A percentile compares a stretch with the other conserved stretches of the same genome.
Conservation (phyloP, 2,113 vertebrate genomes). For the Taxidea taxus region DNA sequence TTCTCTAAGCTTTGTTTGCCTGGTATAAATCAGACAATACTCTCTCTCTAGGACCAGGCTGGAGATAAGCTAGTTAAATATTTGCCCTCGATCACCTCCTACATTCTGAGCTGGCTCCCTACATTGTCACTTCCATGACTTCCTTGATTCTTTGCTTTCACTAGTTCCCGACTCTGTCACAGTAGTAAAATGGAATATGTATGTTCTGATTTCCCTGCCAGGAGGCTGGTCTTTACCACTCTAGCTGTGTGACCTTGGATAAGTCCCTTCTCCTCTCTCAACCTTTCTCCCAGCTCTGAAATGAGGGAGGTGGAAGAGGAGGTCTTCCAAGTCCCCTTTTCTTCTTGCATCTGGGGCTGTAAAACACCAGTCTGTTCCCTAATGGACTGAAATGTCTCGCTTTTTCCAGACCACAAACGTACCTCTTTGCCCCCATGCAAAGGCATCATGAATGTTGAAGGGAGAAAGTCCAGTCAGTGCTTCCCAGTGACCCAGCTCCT, state of each 20-base stretch:
- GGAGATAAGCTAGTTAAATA: background rate
- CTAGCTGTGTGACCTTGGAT: background rate
- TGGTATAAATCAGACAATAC: background rate
- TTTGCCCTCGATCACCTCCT: background rate
- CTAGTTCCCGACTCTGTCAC: background rate
- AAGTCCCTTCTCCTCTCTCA: background rate
- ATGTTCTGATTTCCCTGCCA: background rate
- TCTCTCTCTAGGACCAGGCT: background rate
- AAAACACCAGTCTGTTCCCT: background rate
- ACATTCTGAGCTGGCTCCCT: background rate
- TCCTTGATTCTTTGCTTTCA: background rate
- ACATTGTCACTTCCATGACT: background rate
- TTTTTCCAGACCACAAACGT: background rate
- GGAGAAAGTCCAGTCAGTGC: slow-evolving; percentile 45
- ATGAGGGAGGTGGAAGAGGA: background rate
- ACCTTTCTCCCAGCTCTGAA: background rate
- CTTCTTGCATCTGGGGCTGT: background rate
- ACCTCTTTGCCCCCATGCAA: background rate
- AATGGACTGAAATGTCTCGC: background rate
- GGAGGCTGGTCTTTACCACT: background rate
- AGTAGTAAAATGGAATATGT: background rate
- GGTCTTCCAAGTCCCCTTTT: background rate
- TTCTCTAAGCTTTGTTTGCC: background rate
- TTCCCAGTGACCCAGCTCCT: slow-evolving; percentile 37
- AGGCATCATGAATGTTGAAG: background rate